A percentile compares a stretch with the other conserved stretches of the same genome.
Conservation (phyloP, 2,797 vertebrate species). For the Catostomus latipinnis region DNA sequence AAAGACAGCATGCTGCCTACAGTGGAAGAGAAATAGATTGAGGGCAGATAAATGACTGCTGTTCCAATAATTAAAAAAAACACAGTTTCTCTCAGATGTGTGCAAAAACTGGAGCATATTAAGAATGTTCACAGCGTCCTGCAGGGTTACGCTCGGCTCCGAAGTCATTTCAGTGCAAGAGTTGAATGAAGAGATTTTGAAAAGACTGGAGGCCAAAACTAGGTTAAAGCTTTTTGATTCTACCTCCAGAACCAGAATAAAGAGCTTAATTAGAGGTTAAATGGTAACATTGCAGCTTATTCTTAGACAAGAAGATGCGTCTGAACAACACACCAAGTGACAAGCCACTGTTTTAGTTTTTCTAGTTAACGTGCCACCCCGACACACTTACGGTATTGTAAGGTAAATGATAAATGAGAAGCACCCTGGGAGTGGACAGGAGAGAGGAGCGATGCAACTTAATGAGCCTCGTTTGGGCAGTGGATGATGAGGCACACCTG, state of each 20-base stretch:
- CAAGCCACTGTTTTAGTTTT: neutral
- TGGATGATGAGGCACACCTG: too few species aligned
- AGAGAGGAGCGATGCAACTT: too few species aligned
- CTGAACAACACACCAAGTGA: neutral
- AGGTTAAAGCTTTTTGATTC: neutral
- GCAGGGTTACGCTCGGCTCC: neutral
- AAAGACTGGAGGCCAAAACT: neutral
- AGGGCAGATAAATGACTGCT: constrained; percentile 7
- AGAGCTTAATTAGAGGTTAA: too few species aligned
- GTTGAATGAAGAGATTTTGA: neutral
- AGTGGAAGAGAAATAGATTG: neutral
- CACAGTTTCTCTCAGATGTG: neutral
- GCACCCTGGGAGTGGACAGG: too few species aligned
- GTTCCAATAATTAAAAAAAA: neutral
- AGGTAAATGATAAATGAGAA: too few species aligned
- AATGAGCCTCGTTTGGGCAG: too few species aligned
- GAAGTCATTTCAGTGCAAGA: neutral
- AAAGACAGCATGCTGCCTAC: constrained; percentile 5
- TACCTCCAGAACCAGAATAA: neutral
- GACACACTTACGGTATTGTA: too few species aligned
- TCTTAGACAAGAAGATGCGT: neutral
- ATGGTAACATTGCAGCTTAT: neutral
- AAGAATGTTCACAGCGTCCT: neutral
- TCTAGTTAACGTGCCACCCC: too few species aligned
- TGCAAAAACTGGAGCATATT: neutral